These are phyloP conservation scores for Colaptes auratus DNA, from an alignment of 2,113 vertebrate species.

Conservation along the genomic window DNA sequence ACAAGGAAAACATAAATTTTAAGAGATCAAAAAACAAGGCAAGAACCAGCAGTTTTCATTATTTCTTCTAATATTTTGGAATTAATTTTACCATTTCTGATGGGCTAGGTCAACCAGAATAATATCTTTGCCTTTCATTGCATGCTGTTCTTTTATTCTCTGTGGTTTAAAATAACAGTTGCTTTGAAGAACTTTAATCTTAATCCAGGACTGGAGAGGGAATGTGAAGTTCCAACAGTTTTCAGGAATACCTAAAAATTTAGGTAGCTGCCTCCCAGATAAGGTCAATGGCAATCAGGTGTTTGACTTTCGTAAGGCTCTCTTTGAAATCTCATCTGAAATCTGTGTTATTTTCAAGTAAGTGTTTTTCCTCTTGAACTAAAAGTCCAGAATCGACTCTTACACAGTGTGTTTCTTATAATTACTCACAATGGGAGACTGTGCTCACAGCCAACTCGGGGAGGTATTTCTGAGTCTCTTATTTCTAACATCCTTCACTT, in stretches of 20 bases:
- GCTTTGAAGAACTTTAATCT: not conserved
- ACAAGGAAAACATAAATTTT: not conserved
- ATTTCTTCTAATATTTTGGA: not conserved
- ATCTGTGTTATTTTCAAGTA: not conserved
- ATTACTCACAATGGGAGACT: conserved; percentile 48
- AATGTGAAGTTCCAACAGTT: not conserved
- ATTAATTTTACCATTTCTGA: not conserved
- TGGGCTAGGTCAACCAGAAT: not conserved
- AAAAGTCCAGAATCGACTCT: not conserved
- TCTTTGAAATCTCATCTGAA: conserved; percentile 7
- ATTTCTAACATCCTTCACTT: conserved; percentile 23
- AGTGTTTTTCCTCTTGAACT: conserved; percentile 35
- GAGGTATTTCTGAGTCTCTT: conserved; percentile 17
- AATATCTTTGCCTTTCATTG: not conserved
- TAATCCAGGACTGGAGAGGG: not conserved
- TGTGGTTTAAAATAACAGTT: not conserved
- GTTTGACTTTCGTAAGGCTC: not conserved
- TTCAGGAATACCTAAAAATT: not conserved
- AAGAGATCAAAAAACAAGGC: not conserved
- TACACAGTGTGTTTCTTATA: not conserved
- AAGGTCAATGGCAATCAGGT: not conserved
- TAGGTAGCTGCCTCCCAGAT: not conserved
- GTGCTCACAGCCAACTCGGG: conserved; percentile 10
- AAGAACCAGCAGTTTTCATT: not conserved
- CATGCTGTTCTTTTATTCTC: not conserved